Evolutionary conservation across 2,888 invertebrate genomes (phyloP).

Genomic region (Gasteruption jaculator): DNA sequence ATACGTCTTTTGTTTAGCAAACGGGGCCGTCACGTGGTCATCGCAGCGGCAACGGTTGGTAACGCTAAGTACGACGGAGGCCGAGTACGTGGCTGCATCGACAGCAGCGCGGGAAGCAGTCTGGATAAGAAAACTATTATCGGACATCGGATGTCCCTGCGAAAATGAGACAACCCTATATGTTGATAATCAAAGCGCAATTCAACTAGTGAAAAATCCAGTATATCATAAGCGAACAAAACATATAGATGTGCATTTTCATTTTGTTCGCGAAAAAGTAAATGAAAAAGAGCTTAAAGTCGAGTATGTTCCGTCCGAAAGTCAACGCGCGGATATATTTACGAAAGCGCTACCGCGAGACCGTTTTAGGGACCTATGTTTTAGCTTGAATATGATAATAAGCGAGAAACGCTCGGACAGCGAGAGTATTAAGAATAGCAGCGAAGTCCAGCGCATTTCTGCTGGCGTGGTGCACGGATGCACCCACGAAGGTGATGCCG

Average conservation of each 20-base stretch:
- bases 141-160: constrained; percentile 15
- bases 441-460: too few species aligned
- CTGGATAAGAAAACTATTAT: constrained; percentile 24
- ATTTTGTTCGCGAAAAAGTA: constrained; percentile 19
- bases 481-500: too few species aligned
- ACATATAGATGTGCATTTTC: constrained; percentile 22
- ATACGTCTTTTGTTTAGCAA: constrained; percentile 18
- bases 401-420: constrained; percentile 14
- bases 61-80: too few species aligned
- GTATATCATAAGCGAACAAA: constrained; percentile 21
- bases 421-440: constrained; percentile 13
- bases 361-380: constrained; percentile 11
- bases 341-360: constrained; percentile 19
- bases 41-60: constrained; percentile 20
- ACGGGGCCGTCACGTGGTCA: constrained; percentile 21
- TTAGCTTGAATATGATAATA: constrained; percentile 11
- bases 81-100: constrained; percentile 27
- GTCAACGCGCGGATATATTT: constrained; percentile 22
- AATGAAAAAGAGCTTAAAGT: constrained; percentile 12
- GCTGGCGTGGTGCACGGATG: too few species aligned
- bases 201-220: constrained; percentile 20
- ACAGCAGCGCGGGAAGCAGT: constrained; percentile 24
- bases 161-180: constrained; percentile 9
- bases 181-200: constrained; percentile 17
- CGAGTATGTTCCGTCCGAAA: constrained; percentile 11